Evolutionary conservation across 2,113 vertebrate genomes (phyloP).

Genomic region (Tyto alba): DNA sequence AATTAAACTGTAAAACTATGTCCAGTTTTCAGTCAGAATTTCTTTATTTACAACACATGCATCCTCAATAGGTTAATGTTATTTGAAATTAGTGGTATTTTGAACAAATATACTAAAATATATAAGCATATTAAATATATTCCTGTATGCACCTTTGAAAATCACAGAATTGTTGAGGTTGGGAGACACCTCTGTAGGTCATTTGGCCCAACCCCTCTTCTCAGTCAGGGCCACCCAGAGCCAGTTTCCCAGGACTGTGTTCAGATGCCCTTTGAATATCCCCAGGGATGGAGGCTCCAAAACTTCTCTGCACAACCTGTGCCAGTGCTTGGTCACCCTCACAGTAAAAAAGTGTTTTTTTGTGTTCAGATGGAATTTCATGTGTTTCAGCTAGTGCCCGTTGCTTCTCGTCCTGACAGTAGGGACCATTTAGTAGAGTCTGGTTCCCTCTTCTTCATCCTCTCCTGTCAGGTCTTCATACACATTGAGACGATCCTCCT

Average conservation of each 20-base stretch:
- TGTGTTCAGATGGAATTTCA: background rate
- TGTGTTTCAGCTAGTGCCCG: background rate
- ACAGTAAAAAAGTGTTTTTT: background rate
- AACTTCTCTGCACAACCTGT: background rate
- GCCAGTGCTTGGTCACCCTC: background rate
- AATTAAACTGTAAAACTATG: background rate
- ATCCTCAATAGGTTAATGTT: background rate
- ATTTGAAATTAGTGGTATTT: background rate
- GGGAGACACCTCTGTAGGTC: background rate
- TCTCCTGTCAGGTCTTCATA: background rate
- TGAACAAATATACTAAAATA: background rate
- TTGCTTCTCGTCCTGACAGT: background rate
- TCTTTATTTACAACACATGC: background rate
- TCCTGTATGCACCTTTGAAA: background rate
- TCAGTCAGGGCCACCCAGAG: background rate
- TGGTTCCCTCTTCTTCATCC: background rate
- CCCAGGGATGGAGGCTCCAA: background rate
- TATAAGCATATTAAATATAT: background rate
- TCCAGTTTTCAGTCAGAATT: background rate
- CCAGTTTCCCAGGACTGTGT: background rate
- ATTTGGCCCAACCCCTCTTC: background rate
- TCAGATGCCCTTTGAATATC: background rate
- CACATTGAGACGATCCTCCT: background rate
- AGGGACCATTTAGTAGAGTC: background rate
- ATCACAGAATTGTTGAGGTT: background rate